These are phyloP conservation scores for Aurelia aurita complex sp. Pacific DNA, from an alignment of 30 jellyfish, hydroid and myxozoan species.

Conservation along the genomic window DNA sequence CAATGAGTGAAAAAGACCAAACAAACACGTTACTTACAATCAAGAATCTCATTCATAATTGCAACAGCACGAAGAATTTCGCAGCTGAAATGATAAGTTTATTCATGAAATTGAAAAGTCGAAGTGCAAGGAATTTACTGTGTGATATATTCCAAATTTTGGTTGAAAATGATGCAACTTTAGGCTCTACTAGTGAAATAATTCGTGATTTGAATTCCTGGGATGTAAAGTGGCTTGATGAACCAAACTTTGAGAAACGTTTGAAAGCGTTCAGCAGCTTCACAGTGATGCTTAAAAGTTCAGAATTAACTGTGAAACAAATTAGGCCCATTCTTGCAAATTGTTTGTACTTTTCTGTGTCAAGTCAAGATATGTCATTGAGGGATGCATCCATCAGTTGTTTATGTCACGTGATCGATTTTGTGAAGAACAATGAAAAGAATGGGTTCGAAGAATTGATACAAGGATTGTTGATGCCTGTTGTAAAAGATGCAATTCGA, in stretches of 20 bases:
- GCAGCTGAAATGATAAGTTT: constrained; percentile 40
- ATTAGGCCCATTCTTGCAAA: constrained; percentile 66
- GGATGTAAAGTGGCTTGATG: constrained; percentile 85
- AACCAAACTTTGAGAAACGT: constrained; percentile 84
- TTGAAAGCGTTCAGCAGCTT: constrained; percentile 70
- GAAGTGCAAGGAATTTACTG: constrained; percentile 59
- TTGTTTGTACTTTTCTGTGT: constrained; percentile 51
- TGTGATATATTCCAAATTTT: constrained; percentile 62
- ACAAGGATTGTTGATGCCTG: constrained; percentile 59
- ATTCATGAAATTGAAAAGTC: constrained; percentile 40
- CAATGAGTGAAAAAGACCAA: constrained; percentile 48
- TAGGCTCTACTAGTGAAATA: neutral
- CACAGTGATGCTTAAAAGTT: constrained; percentile 28
- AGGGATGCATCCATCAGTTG: constrained; percentile 88
- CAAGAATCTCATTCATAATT: constrained; percentile 44
- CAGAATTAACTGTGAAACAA: constrained; percentile 22
- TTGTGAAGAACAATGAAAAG: constrained; percentile 10
- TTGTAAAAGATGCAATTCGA: constrained; percentile 69
- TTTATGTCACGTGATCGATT: constrained; percentile 45
- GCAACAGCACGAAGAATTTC: constrained; percentile 7
- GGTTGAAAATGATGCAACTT: neutral
- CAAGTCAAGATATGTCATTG: constrained; percentile 78
- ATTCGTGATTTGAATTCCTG: constrained; percentile 76
- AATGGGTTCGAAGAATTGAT: constrained; percentile 32
- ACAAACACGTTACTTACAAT: constrained; percentile 52